phyloP scores from a whole-genome alignment of 2,888 invertebrate species.

The Limnephilus auricula region DNA sequence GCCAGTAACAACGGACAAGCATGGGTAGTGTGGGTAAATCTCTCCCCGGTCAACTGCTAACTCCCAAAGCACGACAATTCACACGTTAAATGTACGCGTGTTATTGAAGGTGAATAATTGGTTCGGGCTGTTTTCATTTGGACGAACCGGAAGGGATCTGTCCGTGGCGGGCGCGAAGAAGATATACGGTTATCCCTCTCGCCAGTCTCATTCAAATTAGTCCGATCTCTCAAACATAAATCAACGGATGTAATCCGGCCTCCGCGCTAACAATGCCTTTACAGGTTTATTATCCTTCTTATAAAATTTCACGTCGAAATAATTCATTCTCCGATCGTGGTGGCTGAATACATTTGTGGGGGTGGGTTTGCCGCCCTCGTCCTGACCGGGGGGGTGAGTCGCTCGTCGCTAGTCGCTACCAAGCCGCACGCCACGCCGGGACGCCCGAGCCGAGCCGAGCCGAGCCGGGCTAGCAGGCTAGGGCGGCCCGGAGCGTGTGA shows the following conservation, averaged over 20 bases:
- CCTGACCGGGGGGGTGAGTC: constrained; percentile 25
- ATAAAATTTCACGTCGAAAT: constrained; percentile 66
- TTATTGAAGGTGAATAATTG: constrained; percentile 56
- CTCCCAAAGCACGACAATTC: constrained; percentile 47
- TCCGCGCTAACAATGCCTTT: constrained; percentile 65
- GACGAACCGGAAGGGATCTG: constrained; percentile 61
- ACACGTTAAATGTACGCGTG: constrained; percentile 57
- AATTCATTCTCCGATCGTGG: constrained; percentile 66
- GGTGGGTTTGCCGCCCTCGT: constrained; percentile 11
- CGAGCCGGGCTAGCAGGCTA: constrained; percentile 12
- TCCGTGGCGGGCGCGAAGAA: constrained; percentile 43
- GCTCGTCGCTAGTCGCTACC: constrained; percentile 6
- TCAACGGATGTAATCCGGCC: constrained; percentile 66
- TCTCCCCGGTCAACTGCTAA: not conserved
- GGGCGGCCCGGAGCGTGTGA: constrained; percentile 62
- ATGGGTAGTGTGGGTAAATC: not conserved
- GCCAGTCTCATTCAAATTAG: constrained; percentile 62
- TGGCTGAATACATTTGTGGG: constrained; percentile 50
- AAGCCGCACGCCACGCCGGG: not conserved
- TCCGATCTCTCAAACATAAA: constrained; percentile 62
- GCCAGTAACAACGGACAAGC: not conserved
- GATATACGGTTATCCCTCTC: constrained; percentile 26
- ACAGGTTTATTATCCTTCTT: constrained; percentile 66
- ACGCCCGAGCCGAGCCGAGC: not conserved
- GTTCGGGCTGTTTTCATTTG: constrained; percentile 32